A percentile compares a stretch with the other conserved stretches of the same genome.
Evolutionary conservation across 2,113 vertebrate species (phyloP).

Genomic region (Epinephelus fuscoguttatus): DNA sequence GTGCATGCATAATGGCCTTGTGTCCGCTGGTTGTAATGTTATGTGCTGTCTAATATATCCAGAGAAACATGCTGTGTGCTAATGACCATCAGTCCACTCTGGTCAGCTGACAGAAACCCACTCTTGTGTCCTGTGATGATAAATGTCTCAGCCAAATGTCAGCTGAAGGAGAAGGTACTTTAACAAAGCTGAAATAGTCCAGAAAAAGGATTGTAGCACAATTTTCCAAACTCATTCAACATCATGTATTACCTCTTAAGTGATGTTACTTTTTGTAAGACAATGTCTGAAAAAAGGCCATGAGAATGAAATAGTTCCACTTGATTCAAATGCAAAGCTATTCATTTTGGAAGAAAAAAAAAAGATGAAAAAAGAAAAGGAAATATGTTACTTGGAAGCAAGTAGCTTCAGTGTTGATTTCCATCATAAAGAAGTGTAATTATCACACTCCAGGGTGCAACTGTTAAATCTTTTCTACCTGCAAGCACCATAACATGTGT

Average conservation of each 20-base stretch:
- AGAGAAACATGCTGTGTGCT: neutral
- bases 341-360: too few relatives aligned
- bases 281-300: too few relatives aligned
- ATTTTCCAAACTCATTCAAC: neutral
- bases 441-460: slow-evolving; percentile 2
- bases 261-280: too few relatives aligned
- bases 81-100: neutral
- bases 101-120: neutral
- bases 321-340: neutral
- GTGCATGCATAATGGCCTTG: neutral
- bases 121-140: neutral
- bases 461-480: neutral
- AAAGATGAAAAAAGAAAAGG: too few relatives aligned
- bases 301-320: neutral
- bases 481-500: neutral
- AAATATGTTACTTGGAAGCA: neutral
- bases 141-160: slow-evolving; percentile 18
- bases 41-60: neutral
- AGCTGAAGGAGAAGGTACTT: slow-evolving; percentile 1
- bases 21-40: neutral
- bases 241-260: neutral
- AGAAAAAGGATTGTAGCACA: neutral
- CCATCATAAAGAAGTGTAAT: slow-evolving; percentile 3
- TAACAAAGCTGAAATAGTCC: neutral
- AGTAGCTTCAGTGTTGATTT: neutral